Evolutionary conservation across 2,797 vertebrate genomes (phyloP).

Genomic region (Poecilia wingei): DNA sequence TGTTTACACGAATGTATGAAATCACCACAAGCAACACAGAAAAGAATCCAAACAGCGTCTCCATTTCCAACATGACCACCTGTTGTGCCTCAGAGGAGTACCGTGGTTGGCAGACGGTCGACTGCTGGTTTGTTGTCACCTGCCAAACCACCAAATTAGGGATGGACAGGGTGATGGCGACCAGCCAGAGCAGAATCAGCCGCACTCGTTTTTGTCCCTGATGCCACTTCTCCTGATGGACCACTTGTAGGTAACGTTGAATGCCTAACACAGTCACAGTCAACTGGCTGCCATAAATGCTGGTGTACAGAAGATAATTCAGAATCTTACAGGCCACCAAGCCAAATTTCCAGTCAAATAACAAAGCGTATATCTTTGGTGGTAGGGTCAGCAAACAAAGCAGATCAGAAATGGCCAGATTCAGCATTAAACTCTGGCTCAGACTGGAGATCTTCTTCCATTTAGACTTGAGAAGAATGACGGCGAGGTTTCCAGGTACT

Average conservation of each 20-base stretch:
- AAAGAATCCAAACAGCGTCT: constrained; percentile 4
- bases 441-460: constrained; percentile 44
- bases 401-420: constrained; percentile 63
- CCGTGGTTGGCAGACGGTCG: accelerated
- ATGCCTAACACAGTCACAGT: constrained; percentile 18
- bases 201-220: neutral
- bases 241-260: constrained; percentile 49
- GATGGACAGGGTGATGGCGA: constrained; percentile 20
- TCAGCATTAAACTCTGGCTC: constrained; percentile 66
- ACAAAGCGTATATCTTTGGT: constrained; percentile 47
- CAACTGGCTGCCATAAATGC: constrained; percentile 27
- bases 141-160: constrained; percentile 9
- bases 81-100: constrained; percentile 5
- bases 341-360: constrained; percentile 55
- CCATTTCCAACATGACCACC: constrained; percentile 2
- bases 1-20: constrained; percentile 24
- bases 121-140: neutral
- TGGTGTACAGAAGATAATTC: neutral
- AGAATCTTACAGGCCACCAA: neutral
- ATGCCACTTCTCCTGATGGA: neutral
- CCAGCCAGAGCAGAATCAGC: constrained; percentile 30
- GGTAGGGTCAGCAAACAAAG: constrained; percentile 55
- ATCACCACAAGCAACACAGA: neutral
- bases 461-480: constrained; percentile 39
- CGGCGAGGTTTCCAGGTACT: constrained; percentile 61